Conservation (phyloP, 35 echinoderm and acorn worm species). For the Patiria miniata region DNA sequence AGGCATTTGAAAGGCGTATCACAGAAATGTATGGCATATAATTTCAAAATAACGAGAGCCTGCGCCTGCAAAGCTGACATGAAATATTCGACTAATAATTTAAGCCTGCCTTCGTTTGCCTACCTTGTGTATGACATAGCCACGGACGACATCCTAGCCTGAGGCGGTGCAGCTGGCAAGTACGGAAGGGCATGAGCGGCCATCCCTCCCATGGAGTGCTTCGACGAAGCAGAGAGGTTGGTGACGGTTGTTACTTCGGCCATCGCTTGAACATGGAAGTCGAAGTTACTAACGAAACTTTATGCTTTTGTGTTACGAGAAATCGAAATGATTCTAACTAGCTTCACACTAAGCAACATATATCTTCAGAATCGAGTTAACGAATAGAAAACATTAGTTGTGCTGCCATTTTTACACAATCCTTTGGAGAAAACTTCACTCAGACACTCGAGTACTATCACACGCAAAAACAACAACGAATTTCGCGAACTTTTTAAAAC, state of each 20-base stretch:
- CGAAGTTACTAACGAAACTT: too few species aligned
- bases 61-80: too few species aligned
- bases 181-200: conserved; percentile 22
- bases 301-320: background rate
- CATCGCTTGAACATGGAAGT: too few species aligned
- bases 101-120: background rate
- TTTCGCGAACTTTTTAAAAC: conserved; percentile 21
- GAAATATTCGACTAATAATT: too few species aligned
- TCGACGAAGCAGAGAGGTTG: background rate
- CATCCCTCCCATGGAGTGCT: background rate
- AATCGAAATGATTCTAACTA: background rate
- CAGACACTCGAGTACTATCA: too few species aligned
- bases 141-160: conserved; percentile 23
- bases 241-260: background rate
- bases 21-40: too few species aligned
- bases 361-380: background rate
- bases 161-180: conserved; percentile 45
- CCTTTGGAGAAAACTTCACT: background rate
- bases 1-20: too few species aligned
- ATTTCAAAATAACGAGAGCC: too few species aligned
- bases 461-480: too few species aligned
- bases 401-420: background rate
- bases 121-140: conserved; percentile 49
- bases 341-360: background rate
- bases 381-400: background rate